phyloP scores from a whole-genome alignment of 2,888 invertebrate genomes.

The Cerceris ruficornis region DNA sequence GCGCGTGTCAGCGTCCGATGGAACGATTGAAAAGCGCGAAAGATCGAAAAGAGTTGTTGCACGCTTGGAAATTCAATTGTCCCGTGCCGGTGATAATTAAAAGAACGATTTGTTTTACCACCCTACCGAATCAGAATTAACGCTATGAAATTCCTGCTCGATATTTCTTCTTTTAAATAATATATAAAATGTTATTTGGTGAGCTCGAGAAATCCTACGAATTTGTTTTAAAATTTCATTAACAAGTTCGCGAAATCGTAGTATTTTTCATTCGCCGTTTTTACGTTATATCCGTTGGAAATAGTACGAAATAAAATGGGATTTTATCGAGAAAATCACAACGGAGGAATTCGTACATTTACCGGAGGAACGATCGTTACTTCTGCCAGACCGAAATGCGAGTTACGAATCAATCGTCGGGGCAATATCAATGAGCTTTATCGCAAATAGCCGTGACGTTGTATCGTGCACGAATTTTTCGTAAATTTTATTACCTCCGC shows the following conservation, averaged over 20 bases:
- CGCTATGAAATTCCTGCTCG: background rate
- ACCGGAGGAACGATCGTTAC: background rate
- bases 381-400: background rate
- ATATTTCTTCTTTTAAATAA: background rate
- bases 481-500: slow-evolving; percentile 26
- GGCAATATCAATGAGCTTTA: slow-evolving; percentile 4
- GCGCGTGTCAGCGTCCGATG: background rate
- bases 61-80: background rate
- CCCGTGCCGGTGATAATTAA: background rate
- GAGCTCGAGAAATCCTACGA: too few species aligned
- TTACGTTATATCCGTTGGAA: too few species aligned
- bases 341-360: too few species aligned
- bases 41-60: background rate
- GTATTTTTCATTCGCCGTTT: too few species aligned
- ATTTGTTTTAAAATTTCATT: too few species aligned
- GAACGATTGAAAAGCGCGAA: background rate
- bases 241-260: too few species aligned
- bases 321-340: too few species aligned
- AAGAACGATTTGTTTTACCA: background rate
- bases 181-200: background rate
- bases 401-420: slow-evolving; percentile 3
- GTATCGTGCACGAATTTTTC: background rate
- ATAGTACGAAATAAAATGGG: too few species aligned
- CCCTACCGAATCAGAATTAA: background rate
- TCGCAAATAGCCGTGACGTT: slow-evolving; percentile 2